Percentiles rank a stretch among this genome's conserved stretches.
phyloP scores from a whole-genome alignment of 2,797 vertebrate species.

The Sebastolobus altivelis region DNA sequence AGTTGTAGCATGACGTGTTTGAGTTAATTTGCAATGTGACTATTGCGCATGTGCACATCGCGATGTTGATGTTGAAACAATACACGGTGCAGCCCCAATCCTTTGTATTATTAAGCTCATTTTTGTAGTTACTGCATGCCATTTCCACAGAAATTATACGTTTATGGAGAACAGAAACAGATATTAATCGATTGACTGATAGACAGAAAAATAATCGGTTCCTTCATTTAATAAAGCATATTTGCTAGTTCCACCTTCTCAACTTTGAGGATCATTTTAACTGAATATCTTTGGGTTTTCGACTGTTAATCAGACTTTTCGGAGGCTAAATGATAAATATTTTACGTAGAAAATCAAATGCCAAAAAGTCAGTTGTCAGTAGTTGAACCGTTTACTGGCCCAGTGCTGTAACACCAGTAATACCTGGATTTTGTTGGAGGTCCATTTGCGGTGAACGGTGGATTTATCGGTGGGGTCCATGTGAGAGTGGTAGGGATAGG shows the following conservation, averaged over 20 bases:
- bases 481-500: slow-evolving; percentile 92
- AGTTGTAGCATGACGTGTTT: too few species aligned
- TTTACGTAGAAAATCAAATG: neutral
- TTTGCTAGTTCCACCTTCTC: neutral
- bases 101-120: neutral
- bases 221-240: neutral
- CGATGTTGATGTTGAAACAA: neutral
- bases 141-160: neutral
- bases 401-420: neutral
- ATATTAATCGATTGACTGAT: neutral
- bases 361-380: neutral
- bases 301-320: neutral
- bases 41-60: neutral
- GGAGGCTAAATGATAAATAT: neutral
- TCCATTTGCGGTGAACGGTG: slow-evolving; percentile 90
- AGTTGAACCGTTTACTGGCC: neutral
- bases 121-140: neutral
- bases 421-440: slow-evolving; percentile 92
- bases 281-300: neutral
- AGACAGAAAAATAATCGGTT: neutral
- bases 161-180: neutral
- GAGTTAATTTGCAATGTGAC: neutral
- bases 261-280: neutral
- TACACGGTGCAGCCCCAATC: neutral
- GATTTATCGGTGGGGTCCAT: slow-evolving; percentile 91